Conservation (phyloP, 2,797 vertebrate species). For the Antennarius maculatus region DNA sequence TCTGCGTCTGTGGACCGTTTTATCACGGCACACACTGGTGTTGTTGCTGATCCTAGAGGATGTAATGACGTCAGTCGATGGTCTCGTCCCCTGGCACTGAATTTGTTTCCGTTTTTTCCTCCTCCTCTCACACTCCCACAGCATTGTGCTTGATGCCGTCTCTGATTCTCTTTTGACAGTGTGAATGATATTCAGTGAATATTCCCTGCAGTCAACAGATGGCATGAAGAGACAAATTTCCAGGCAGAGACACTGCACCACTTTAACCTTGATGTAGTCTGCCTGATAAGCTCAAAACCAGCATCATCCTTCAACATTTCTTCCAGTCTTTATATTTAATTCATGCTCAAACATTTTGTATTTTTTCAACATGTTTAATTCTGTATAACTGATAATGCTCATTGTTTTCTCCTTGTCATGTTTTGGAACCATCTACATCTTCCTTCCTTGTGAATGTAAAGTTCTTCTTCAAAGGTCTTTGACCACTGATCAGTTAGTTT, state of each 20-base stretch:
- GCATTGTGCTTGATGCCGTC: conserved; percentile 33
- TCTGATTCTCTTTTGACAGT: conserved; percentile 29
- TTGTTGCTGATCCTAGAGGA: conserved; percentile 20
- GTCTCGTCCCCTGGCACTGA: conserved; percentile 39
- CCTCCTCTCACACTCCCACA: conserved; percentile 58
- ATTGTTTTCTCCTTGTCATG: neutral
- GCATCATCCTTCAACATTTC: neutral
- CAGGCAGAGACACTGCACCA: conserved; percentile 34
- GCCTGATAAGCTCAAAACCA: conserved; percentile 2
- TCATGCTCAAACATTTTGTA: neutral
- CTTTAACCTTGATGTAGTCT: conserved; percentile 60
- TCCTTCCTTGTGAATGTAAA: neutral
- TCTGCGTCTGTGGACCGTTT: neutral
- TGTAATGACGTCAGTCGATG: conserved; percentile 44
- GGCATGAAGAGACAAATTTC: conserved; percentile 49
- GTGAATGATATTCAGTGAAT: conserved; percentile 50
- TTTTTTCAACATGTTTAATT: conserved; percentile 5
- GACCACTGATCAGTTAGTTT: conserved; percentile 17
- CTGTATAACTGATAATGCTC: neutral
- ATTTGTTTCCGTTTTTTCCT: conserved; percentile 46
- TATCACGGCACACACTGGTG: neutral
- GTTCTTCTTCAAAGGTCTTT: neutral
- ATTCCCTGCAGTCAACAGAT: conserved; percentile 69
- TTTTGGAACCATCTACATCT: neutral
- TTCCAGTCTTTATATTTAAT: neutral